Conservation (phyloP, 2,113 vertebrate genomes). For the Oostethus manadensis region DNA sequence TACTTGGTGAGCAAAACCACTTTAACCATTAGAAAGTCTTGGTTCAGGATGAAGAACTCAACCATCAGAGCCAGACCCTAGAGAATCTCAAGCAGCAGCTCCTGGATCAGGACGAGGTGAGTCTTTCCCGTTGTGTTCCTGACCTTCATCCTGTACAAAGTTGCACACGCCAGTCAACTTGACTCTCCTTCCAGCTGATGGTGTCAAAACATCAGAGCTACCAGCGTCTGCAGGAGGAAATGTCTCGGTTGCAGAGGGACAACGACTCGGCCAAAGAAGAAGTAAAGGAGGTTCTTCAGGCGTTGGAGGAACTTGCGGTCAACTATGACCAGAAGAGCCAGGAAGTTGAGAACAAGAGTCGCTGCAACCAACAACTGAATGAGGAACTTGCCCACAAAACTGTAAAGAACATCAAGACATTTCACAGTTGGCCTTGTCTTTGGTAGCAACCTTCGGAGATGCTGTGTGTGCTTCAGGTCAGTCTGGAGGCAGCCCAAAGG, state of each 20-base stretch:
- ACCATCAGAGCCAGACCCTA: constrained; percentile 90
- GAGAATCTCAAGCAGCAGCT: constrained; percentile 92
- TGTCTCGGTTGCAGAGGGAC: constrained; percentile 84
- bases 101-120: constrained; percentile 93
- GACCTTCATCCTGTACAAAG: no score
- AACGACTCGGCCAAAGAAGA: constrained; percentile 86
- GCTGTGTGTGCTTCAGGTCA: constrained; percentile 64
- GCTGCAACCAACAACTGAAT: constrained; percentile 77
- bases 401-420: constrained; percentile 38
- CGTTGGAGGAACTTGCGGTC: constrained; percentile 91
- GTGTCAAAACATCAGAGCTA: constrained; percentile 81
- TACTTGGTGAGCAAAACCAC: no score
- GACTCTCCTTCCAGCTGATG: constrained; percentile 71
- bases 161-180: no score
- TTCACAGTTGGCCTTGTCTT: neutral
- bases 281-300: constrained; percentile 88
- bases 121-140: neutral
- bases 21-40: neutral
- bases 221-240: constrained; percentile 85
- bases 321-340: constrained; percentile 95
- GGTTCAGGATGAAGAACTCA: constrained; percentile 92
- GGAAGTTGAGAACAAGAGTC: constrained; percentile 82
- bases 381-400: constrained; percentile 86
- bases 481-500: constrained; percentile 72
- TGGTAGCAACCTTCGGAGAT: neutral